phyloP scores from a whole-genome alignment of 2,888 invertebrate species.

The Calliphora vomitoria region DNA sequence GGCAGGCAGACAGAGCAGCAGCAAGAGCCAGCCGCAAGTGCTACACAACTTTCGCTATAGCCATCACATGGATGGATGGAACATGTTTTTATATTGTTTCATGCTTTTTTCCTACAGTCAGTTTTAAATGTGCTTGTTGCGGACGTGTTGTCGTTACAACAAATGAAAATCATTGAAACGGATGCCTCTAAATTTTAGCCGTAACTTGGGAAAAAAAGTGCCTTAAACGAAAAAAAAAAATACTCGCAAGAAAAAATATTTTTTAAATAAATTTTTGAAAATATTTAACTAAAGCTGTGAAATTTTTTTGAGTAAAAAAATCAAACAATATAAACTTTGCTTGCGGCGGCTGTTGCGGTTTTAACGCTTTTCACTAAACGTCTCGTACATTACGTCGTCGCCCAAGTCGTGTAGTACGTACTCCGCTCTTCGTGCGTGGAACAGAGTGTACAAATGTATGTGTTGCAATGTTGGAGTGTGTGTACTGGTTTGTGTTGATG shows the following conservation, averaged over 20 bases:
- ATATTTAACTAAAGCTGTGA: conserved; percentile 5
- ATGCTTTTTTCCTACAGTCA: conserved; percentile 60
- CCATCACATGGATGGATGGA: conserved; percentile 49
- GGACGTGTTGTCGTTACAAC: conserved; percentile 56
- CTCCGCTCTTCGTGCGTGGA: conserved; percentile 32
- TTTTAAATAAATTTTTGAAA: not conserved
- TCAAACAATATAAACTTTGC: not conserved
- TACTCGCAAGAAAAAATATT: not conserved
- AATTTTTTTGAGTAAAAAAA: conserved; percentile 8
- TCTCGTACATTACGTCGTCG: conserved; percentile 16
- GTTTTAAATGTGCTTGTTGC: conserved; percentile 63
- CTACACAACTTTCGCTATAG: conserved; percentile 60
- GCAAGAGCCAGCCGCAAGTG: conserved; percentile 46
- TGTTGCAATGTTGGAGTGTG: conserved; percentile 16
- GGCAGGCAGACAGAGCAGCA: conserved; percentile 41
- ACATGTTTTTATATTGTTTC: conserved; percentile 56
- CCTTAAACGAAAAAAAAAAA: conserved; percentile 35
- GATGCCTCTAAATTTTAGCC: conserved; percentile 20
- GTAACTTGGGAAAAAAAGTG: conserved; percentile 51
- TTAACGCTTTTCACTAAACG: conserved; percentile 24
- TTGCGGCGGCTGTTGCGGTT: conserved; percentile 22
- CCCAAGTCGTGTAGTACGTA: conserved; percentile 1
- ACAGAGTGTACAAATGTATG: conserved; percentile 11
- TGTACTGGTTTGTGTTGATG: conserved; percentile 62
- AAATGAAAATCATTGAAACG: conserved; percentile 49